A percentile compares a stretch with the other conserved stretches of the same genome.
phyloP scores from a whole-genome alignment of 2,113 vertebrate genomes.

The Laticauda colubrina region DNA sequence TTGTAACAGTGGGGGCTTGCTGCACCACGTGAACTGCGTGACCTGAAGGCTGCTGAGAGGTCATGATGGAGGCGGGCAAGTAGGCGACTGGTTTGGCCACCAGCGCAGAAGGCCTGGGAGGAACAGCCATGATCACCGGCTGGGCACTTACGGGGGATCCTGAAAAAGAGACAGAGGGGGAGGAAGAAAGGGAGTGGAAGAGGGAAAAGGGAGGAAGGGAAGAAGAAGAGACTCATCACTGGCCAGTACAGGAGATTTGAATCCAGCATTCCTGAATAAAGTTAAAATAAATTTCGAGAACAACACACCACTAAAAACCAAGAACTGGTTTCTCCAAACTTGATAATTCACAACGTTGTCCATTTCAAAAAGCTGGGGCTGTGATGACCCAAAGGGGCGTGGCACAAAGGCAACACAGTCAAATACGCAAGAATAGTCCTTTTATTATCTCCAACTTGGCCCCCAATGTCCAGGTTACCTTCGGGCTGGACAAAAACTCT shows the following conservation, averaged over 20 bases:
- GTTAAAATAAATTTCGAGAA: neutral
- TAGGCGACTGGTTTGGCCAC: conserved; percentile 86
- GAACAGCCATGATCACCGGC: conserved; percentile 92
- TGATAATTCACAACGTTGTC: neutral
- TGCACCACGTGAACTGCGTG: conserved; percentile 91
- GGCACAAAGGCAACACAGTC: too few species aligned
- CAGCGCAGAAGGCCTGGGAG: conserved; percentile 77
- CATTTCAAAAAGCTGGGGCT: neutral
- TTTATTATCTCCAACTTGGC: too few species aligned
- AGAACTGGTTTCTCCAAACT: neutral
- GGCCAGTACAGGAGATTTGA: neutral
- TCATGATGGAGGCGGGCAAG: conserved; percentile 83
- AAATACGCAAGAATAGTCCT: too few species aligned
- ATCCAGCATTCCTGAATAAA: too few species aligned
- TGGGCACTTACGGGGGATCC: conserved; percentile 92
- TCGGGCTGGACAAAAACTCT: too few species aligned
- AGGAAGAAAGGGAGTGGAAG: too few species aligned
- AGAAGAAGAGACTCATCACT: fast-evolving
- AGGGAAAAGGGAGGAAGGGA: too few species aligned
- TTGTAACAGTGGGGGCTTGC: conserved; percentile 86
- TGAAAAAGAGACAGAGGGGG: conserved; percentile 42
- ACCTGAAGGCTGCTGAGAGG: conserved; percentile 75
- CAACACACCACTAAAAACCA: neutral
- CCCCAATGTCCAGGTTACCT: too few species aligned
- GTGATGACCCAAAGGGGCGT: too few species aligned